Conservation (phyloP, 2,113 vertebrate species). For the Phrynosoma blainvillii region DNA sequence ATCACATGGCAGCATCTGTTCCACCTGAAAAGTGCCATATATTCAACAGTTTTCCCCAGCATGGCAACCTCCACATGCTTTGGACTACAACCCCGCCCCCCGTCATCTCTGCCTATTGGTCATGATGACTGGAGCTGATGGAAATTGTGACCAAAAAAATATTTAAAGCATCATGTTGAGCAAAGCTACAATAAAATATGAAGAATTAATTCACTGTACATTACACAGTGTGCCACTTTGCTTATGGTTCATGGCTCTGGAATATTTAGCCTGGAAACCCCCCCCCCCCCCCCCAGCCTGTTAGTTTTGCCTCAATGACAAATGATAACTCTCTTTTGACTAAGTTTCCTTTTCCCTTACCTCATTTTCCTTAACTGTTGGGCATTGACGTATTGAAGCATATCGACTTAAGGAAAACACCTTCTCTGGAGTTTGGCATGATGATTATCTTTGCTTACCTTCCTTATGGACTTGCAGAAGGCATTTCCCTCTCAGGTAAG, state of each 20-base stretch:
- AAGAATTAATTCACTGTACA: background rate
- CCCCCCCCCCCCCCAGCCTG: background rate
- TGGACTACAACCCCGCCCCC: too few relatives aligned
- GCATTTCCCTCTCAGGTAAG: conserved; percentile 95
- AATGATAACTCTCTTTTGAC: background rate
- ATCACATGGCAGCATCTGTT: background rate
- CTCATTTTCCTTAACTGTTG: conserved; percentile 61
- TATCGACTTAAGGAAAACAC: conserved; percentile 95
- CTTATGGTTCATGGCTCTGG: background rate
- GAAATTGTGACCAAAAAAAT: background rate
- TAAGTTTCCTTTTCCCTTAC: background rate
- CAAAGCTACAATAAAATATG: background rate
- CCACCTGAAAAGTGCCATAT: background rate
- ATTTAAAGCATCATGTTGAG: background rate
- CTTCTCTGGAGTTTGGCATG: conserved; percentile 97
- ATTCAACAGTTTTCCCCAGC: background rate
- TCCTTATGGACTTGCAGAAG: conserved; percentile 95
- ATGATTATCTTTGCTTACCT: conserved; percentile 99
- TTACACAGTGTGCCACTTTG: background rate
- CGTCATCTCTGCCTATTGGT: background rate
- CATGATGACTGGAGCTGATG: background rate
- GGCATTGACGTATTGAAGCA: conserved; percentile 87
- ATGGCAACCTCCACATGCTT: background rate
- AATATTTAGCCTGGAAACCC: background rate
- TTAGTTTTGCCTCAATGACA: background rate